Evolutionary conservation across 2,888 invertebrate genomes (phyloP).

Genomic region (Fragum fragum): DNA sequence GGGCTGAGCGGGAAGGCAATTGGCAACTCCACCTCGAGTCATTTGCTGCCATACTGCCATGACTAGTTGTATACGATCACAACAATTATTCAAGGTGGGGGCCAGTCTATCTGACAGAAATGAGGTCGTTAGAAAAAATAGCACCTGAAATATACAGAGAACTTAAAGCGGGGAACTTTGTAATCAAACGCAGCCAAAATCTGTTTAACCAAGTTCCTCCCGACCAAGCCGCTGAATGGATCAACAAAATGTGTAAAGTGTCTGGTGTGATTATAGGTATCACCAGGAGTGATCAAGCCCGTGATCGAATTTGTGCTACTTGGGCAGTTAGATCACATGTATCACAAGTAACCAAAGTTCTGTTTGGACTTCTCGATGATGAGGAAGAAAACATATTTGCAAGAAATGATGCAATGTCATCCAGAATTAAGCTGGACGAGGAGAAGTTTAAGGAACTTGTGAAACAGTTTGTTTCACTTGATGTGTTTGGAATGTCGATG

Average conservation of each 20-base stretch:
- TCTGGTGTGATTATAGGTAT: slow-evolving; percentile 51
- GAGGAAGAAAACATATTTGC: slow-evolving; percentile 33
- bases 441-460: slow-evolving; percentile 21
- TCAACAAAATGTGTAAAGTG: slow-evolving; percentile 50
- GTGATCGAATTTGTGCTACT: slow-evolving; percentile 48
- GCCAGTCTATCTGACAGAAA: slow-evolving; percentile 57
- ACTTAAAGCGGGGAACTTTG: slow-evolving; percentile 48
- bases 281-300: slow-evolving; percentile 44
- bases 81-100: slow-evolving; percentile 60
- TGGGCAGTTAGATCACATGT: slow-evolving; percentile 43
- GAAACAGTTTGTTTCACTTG: slow-evolving; percentile 15
- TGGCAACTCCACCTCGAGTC: slow-evolving; percentile 51
- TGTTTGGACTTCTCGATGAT: slow-evolving; percentile 25
- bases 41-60: slow-evolving; percentile 56
- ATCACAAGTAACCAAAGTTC: slow-evolving; percentile 16
- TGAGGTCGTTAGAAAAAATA: slow-evolving; percentile 21
- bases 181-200: slow-evolving; percentile 44
- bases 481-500: slow-evolving; percentile 28
- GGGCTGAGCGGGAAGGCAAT: slow-evolving; percentile 52
- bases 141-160: slow-evolving; percentile 48
- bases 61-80: slow-evolving; percentile 54
- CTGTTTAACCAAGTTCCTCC: slow-evolving; percentile 53
- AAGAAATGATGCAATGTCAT: background rate
- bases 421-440: slow-evolving; percentile 26
- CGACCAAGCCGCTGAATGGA: slow-evolving; percentile 56